Evolutionary conservation across 1,140 invertebrate genomes (phyloP).

Genomic region (Tachypleus tridentatus): DNA sequence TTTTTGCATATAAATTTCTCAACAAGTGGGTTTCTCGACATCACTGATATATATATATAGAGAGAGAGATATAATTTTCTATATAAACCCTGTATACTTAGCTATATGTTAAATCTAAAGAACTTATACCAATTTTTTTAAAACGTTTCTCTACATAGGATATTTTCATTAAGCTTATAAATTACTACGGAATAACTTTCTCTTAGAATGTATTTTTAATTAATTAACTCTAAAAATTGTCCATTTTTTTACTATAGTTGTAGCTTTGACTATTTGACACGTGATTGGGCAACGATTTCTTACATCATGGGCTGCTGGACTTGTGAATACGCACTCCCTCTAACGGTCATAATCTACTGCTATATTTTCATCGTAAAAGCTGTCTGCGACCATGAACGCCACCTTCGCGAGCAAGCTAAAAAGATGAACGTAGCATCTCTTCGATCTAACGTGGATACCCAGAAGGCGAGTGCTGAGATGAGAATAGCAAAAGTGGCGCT

Average conservation of each 20-base stretch:
- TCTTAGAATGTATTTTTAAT: too few species aligned
- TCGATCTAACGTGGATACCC: conserved; percentile 47
- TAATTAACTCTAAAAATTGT: too few species aligned
- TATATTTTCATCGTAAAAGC: conserved; percentile 68
- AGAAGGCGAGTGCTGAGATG: conserved; percentile 53
- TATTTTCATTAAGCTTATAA: too few species aligned
- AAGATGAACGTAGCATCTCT: conserved; percentile 73
- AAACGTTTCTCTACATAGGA: too few species aligned
- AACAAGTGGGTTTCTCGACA: too few species aligned
- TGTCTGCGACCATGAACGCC: conserved; percentile 64
- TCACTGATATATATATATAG: too few species aligned
- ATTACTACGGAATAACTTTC: too few species aligned
- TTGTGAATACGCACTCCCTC: conserved; percentile 55
- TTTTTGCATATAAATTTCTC: too few species aligned
- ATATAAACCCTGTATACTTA: too few species aligned
- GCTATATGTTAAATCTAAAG: too few species aligned
- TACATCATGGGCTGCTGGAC: conserved; percentile 54
- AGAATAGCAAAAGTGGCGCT: conserved; percentile 64
- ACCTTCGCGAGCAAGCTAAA: conserved; percentile 70
- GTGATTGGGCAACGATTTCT: conserved; percentile 43
- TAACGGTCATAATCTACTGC: conserved; percentile 57
- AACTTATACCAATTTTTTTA: too few species aligned
- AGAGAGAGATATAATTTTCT: too few species aligned
- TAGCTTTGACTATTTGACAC: conserved; percentile 64
- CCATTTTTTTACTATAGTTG: conserved; percentile 39